A percentile compares a stretch with the other conserved stretches of the same genome.
Conservation (phyloP, 1,140 invertebrate species). For the Bombus balteatus region DNA sequence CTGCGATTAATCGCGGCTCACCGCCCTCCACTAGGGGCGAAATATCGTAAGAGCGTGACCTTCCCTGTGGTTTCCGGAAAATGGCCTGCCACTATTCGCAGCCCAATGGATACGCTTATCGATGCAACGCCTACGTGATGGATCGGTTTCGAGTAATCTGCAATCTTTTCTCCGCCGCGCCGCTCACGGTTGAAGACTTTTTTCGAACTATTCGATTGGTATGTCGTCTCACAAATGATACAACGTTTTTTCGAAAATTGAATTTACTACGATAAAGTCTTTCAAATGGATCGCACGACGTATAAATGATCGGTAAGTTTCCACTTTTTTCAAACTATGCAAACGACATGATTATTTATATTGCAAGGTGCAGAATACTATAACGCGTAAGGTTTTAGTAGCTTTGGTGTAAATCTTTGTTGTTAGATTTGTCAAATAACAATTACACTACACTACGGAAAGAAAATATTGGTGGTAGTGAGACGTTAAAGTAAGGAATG, state of each 20-base stretch:
- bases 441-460: not conserved
- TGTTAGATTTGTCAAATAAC: too few species aligned
- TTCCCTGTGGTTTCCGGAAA: not conserved
- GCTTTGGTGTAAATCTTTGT: not conserved
- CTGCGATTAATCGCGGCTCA: slow-evolving; percentile 58
- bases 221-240: too few species aligned
- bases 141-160: not conserved
- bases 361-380: not conserved
- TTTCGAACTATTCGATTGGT: too few species aligned
- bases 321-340: too few species aligned
- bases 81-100: not conserved
- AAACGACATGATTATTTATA: too few species aligned
- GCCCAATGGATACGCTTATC: slow-evolving; percentile 16
- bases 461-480: not conserved
- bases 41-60: slow-evolving; percentile 49
- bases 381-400: not conserved
- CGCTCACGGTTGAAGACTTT: too few species aligned
- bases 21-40: slow-evolving; percentile 31
- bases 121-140: not conserved
- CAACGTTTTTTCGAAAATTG: too few species aligned
- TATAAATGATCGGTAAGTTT: too few species aligned
- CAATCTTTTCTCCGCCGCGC: too few species aligned
- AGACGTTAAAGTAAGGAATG: not conserved
- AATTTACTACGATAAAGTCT: too few species aligned
- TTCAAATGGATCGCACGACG: too few species aligned